phyloP scores from a whole-genome alignment of 2,888 invertebrate species.

The Cosmopolites sordidus region DNA sequence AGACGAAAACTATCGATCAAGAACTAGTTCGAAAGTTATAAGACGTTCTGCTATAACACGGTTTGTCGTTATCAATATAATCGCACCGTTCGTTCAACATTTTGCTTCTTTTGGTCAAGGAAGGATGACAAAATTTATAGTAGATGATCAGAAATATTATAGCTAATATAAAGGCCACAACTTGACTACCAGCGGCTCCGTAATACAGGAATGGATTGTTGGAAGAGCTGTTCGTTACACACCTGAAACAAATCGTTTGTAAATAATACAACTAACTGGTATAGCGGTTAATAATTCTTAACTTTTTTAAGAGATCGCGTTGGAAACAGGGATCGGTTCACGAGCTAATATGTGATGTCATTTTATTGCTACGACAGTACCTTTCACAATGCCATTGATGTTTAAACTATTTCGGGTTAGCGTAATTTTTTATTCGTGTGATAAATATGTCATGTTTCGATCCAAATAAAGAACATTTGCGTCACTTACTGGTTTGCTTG shows the following conservation, averaged over 20 bases:
- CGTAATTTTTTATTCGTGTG: no score
- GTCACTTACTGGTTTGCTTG: no score
- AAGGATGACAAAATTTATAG: constrained; percentile 49
- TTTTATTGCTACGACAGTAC: no score
- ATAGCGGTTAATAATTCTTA: no score
- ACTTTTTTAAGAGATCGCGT: no score
- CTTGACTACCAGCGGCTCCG: constrained; percentile 46
- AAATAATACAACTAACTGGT: no score
- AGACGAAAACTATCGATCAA: constrained; percentile 42
- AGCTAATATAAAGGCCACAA: constrained; percentile 45
- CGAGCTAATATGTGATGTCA: no score
- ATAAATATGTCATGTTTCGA: no score
- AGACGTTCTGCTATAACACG: constrained; percentile 44
- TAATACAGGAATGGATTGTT: constrained; percentile 47
- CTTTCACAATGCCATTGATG: no score
- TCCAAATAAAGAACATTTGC: no score
- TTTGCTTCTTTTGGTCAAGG: constrained; percentile 38
- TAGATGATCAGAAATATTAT: constrained; percentile 48
- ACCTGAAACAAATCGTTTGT: constrained; percentile 44
- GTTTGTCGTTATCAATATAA: constrained; percentile 41
- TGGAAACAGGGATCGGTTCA: no score
- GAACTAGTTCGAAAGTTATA: constrained; percentile 41
- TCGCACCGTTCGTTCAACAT: constrained; percentile 36
- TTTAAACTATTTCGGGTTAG: no score
- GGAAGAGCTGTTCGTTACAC: constrained; percentile 46